Conservation (phyloP, 2,888 invertebrate genomes). For the Limenitis camilla region DNA sequence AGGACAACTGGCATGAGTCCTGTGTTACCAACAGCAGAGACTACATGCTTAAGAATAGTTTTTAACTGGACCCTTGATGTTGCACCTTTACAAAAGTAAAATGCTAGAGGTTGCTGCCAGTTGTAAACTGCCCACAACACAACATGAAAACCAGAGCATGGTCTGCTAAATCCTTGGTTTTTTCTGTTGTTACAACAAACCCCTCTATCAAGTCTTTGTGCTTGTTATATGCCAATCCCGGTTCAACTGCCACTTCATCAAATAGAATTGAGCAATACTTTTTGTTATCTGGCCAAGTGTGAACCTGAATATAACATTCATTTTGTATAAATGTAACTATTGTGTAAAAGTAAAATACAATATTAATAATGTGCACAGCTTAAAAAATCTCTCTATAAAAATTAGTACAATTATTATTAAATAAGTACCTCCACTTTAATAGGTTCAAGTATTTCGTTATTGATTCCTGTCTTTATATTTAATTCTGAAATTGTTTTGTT, state of each 20-base stretch:
- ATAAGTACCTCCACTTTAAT: neutral
- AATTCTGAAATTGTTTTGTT: neutral
- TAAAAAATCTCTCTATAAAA: neutral
- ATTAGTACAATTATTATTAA: neutral
- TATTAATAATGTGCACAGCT: neutral
- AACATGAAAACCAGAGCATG: conserved; percentile 18
- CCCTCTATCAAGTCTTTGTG: conserved; percentile 15
- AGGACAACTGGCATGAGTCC: conserved; percentile 20
- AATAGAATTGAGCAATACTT: conserved; percentile 16
- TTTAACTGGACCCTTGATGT: conserved; percentile 10
- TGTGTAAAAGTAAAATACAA: neutral
- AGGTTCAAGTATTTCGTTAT: conserved; percentile 18
- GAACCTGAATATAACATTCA: neutral
- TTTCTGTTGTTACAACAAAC: conserved; percentile 12
- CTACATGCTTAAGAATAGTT: conserved; percentile 1
- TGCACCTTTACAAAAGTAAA: conserved; percentile 16
- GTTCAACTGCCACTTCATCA: conserved; percentile 26
- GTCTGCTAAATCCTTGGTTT: conserved; percentile 8
- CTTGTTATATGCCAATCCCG: conserved; percentile 20
- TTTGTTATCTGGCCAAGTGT: neutral
- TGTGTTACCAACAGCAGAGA: conserved; percentile 9
- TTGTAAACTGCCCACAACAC: conserved; percentile 11
- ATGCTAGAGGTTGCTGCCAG: conserved; percentile 20
- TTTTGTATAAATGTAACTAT: neutral
- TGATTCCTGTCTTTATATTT: conserved; percentile 3